Evolutionary conservation across 2,888 invertebrate genomes (phyloP).

Genomic region (Dynastes tityus): DNA sequence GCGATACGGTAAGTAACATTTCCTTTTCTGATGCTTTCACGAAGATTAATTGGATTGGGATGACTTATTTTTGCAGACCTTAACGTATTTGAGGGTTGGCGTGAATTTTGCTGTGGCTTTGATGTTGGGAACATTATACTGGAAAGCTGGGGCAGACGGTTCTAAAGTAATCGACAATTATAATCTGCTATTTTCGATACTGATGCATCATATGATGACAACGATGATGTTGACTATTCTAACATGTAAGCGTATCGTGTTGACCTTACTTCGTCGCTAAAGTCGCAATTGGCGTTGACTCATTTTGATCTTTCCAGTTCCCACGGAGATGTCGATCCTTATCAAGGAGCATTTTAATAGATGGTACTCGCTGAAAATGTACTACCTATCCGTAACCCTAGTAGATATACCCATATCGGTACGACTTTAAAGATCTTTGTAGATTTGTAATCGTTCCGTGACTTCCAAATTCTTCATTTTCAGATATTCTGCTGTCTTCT

Average conservation of each 20-base stretch:
- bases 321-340: conserved; percentile 85
- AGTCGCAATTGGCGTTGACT: no score
- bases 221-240: conserved; percentile 93
- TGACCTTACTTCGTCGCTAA: neutral
- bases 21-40: conserved; percentile 13
- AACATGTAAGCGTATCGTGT: conserved; percentile 78
- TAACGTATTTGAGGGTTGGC: conserved; percentile 83
- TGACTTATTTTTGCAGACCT: conserved; percentile 72
- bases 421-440: conserved; percentile 64
- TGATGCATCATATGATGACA: conserved; percentile 95
- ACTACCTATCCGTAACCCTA: conserved; percentile 83
- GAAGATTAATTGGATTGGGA: neutral
- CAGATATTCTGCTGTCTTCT: conserved; percentile 80
- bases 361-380: conserved; percentile 90
- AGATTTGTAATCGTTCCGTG: neutral
- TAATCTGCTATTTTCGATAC: conserved; percentile 90
- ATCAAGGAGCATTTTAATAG: conserved; percentile 91
- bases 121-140: conserved; percentile 84
- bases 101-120: conserved; percentile 84
- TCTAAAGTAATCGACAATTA: conserved; percentile 87
- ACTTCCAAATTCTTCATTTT: conserved; percentile 61
- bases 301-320: conserved; percentile 74
- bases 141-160: conserved; percentile 83
- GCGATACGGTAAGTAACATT: conserved; percentile 76
- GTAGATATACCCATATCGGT: conserved; percentile 87